phyloP scores from a whole-genome alignment of 2,113 vertebrate species.

The Pterocles orientalis region DNA sequence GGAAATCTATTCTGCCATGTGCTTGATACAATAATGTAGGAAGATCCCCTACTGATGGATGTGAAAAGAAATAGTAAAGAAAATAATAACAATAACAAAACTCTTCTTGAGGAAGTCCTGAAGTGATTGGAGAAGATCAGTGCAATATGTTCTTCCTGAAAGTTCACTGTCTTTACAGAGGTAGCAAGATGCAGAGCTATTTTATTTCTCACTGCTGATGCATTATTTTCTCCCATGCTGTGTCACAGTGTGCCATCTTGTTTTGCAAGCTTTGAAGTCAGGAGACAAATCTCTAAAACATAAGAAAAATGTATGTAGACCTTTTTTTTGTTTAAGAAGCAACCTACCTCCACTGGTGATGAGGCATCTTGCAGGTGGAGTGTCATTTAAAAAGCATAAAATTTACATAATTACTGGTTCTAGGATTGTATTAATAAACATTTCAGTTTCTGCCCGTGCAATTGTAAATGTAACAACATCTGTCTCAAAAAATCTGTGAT shows the following conservation, averaged over 20 bases:
- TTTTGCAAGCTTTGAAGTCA: constrained; percentile 30
- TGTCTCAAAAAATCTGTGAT: background rate
- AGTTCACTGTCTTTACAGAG: background rate
- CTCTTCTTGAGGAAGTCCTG: background rate
- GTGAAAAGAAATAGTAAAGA: background rate
- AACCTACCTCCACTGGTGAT: background rate
- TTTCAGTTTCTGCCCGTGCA: background rate
- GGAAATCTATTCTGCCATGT: background rate
- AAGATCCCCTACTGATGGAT: background rate
- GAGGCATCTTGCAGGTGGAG: background rate
- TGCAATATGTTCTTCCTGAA: background rate
- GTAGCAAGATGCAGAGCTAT: background rate
- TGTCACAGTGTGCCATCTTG: constrained; percentile 41
- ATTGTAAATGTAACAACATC: constrained; percentile 1
- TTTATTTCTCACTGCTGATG: constrained; percentile 25
- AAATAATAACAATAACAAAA: background rate
- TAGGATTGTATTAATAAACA: background rate
- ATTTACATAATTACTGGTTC: constrained; percentile 39
- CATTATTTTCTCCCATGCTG: constrained; percentile 15
- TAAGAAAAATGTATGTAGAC: background rate
- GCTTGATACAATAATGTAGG: background rate
- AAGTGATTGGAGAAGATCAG: background rate
- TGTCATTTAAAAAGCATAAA: background rate
- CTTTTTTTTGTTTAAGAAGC: background rate
- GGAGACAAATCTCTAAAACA: background rate